These are phyloP conservation scores for Hyppa rectilinea DNA, from an alignment of 2,888 invertebrate species.

Conservation along the genomic window DNA sequence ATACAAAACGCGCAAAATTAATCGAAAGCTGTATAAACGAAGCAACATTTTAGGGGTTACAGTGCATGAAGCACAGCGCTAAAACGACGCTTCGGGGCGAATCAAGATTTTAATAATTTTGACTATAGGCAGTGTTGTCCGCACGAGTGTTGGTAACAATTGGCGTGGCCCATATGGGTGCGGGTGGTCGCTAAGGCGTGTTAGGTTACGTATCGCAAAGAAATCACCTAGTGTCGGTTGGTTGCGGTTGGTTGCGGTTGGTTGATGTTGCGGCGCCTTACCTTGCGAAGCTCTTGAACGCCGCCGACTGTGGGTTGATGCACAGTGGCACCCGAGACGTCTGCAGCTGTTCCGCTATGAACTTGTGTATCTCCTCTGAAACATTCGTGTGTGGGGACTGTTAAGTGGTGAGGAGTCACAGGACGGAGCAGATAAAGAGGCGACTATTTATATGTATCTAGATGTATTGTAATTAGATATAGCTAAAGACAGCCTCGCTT, in stretches of 20 bases:
- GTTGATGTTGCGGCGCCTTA: conserved; percentile 92
- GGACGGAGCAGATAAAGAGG: too few relatives aligned
- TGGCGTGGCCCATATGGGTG: conserved; percentile 84
- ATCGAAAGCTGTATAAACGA: conserved; percentile 29
- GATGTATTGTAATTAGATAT: too few relatives aligned
- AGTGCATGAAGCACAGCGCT: conserved; percentile 38
- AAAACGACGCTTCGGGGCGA: conserved; percentile 42
- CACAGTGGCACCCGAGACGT: conserved; percentile 99
- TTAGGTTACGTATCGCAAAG: conserved; percentile 89
- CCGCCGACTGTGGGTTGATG: conserved; percentile 99
- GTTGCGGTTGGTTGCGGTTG: conserved; percentile 85
- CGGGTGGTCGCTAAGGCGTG: conserved; percentile 85
- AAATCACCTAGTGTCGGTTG: conserved; percentile 90
- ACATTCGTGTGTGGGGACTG: conserved; percentile 23
- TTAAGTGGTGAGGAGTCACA: too few relatives aligned
- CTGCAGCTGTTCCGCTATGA: conserved; percentile 99
- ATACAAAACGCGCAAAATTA: conserved; percentile 43
- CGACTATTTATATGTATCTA: too few relatives aligned
- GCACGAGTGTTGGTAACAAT: conserved; percentile 66
- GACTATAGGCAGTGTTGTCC: conserved; percentile 73
- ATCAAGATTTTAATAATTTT: neutral
- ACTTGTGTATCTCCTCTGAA: conserved; percentile 99
- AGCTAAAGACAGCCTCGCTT: too few relatives aligned
- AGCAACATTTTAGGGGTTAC: conserved; percentile 59
- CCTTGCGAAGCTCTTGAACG: conserved; percentile 99